phyloP scores from a whole-genome alignment of 2,797 vertebrate genomes.

The Todus mexicanus region DNA sequence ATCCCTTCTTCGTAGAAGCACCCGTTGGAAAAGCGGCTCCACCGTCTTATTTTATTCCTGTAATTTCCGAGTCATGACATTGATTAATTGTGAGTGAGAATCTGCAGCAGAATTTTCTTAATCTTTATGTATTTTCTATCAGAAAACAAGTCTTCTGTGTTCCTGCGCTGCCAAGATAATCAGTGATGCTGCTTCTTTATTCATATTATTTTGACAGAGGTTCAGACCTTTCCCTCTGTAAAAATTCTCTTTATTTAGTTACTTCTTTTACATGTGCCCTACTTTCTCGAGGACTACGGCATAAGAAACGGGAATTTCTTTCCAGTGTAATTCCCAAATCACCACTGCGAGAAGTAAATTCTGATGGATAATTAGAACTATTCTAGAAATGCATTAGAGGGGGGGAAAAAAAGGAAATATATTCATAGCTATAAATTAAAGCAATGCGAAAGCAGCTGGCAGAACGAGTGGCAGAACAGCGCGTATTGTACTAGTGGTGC shows the following conservation, averaged over 20 bases:
- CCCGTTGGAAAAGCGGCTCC: background rate
- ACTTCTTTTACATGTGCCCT: background rate
- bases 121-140: background rate
- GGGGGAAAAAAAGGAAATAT: background rate
- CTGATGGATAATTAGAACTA: background rate
- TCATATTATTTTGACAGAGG: conserved; percentile 2
- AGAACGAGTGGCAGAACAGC: background rate
- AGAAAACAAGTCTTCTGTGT: background rate
- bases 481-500: too few species aligned
- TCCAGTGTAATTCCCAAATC: background rate
- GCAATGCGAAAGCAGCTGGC: too few species aligned
- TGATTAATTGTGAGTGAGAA: background rate
- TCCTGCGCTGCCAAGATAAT: conserved; percentile 22
- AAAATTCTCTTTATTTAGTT: background rate
- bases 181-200: background rate
- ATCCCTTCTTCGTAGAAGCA: background rate
- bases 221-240: background rate
- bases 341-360: background rate
- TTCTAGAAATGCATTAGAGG: background rate
- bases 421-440: background rate
- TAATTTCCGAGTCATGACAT: background rate
- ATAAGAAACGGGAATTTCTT: background rate
- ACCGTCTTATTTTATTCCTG: background rate
- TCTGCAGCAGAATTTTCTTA: background rate
- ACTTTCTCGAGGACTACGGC: background rate